Evolutionary conservation across 2,888 invertebrate genomes (phyloP), one percentile per base, ranked within the genome.

Genomic region (Pristionchus fissidentatus): DNA sequence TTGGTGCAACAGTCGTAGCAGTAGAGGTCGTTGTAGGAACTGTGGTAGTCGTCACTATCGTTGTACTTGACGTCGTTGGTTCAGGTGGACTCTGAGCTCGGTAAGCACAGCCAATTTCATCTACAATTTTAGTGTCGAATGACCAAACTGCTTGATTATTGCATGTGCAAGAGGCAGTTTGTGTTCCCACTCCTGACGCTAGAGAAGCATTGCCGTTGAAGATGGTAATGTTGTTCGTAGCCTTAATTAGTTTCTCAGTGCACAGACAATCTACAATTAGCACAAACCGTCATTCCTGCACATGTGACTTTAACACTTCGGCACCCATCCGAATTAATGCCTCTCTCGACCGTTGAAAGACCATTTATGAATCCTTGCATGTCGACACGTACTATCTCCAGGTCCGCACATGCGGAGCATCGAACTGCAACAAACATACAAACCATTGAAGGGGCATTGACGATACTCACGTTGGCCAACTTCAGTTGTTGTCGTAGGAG

Each of bases 401-500:
- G 62, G 5, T 43, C 46, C 7, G 43, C 10, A 29, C 80, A 81
- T 1, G 62, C 43, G 0, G 80, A 81, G n/a, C 80, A 81, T 0
- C 10, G 26, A n/a, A 62, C 80, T 81, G 32, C 15, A 81, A 32
- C 26, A 26, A 26, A 41, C 1, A 5, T 49, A 19, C 19, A 49
- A 49, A 19, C 38, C 19, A 15, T 35, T 57, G 57, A 57, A 7
- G 8, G n/a, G 26, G 46, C 41, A 49, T 46, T 46, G 4, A 3
- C 15, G 49, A 4, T 8, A 35, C 79, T 29, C 22, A 79, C 80
- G 32, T 8, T 32, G 43, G 3, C 62, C 80, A 35, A 32, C 62
- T 19, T 10, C 62, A n/a, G 79, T 38, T 32, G 62, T 81, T 22
- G 80, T 81, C 8, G 80, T 81, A 7, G 80, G 60, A 13, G 80